Evolutionary conservation across 2,113 vertebrate species (phyloP).

Genomic region (Pipa parva): DNA sequence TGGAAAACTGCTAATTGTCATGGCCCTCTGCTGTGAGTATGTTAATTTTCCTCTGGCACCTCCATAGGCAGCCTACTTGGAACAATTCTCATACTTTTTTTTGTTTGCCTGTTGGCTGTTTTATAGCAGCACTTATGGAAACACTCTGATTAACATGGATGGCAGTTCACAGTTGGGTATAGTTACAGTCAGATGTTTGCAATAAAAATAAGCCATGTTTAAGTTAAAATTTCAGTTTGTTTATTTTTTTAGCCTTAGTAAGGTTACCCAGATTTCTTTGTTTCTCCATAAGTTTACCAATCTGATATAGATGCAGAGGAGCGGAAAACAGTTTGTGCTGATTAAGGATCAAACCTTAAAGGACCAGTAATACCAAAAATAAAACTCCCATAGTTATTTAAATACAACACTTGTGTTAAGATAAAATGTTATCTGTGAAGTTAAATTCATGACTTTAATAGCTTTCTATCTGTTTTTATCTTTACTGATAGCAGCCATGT

Average conservation of each 20-base stretch:
- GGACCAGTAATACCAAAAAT: too few relatives aligned
- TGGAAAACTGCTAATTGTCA: constrained; percentile 22
- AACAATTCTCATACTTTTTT: neutral
- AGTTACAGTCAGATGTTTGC: neutral
- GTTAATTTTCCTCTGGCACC: constrained; percentile 5
- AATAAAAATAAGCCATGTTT: neutral
- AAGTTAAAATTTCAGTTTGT: constrained; percentile 10
- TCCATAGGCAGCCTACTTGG: neutral
- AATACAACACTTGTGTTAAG: too few relatives aligned
- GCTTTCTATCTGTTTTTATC: too few relatives aligned
- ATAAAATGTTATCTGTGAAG: too few relatives aligned
- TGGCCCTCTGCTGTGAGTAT: constrained; percentile 15
- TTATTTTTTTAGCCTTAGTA: neutral
- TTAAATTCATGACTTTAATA: too few relatives aligned
- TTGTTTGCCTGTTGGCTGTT: constrained; percentile 11
- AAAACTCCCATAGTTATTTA: too few relatives aligned
- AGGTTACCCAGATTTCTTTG: too few relatives aligned
- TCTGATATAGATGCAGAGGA: too few relatives aligned
- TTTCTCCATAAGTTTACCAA: too few relatives aligned
- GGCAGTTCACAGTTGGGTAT: neutral
- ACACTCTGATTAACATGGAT: constrained; percentile 8
- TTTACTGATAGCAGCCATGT: too few relatives aligned
- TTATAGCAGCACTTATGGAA: constrained; percentile 17
- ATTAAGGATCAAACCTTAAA: too few relatives aligned
- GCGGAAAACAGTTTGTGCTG: too few relatives aligned